These are phyloP conservation scores for Tetraodon nigroviridis DNA, from an alignment of 2,113 vertebrate species.

Conservation along the genomic window DNA sequence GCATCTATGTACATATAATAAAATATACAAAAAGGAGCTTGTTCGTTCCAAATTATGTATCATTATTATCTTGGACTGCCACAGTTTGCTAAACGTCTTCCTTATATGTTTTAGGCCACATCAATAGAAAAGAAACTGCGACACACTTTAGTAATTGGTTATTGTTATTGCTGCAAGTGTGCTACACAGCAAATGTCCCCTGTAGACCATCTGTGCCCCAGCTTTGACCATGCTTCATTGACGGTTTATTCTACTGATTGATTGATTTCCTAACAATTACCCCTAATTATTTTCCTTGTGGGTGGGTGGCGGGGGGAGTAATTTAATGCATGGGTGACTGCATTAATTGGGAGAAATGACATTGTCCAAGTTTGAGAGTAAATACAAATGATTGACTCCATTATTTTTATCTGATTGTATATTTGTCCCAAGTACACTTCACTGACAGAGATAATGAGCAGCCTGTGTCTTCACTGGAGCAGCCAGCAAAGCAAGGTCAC, in stretches of 20 bases:
- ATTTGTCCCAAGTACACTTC: constrained; percentile 72
- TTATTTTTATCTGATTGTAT: constrained; percentile 77
- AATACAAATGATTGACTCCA: constrained; percentile 79
- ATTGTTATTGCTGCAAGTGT: too few species aligned
- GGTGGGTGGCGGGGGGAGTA: constrained; percentile 63
- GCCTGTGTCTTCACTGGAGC: constrained; percentile 56
- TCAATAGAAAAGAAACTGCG: constrained; percentile 15
- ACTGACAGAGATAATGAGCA: constrained; percentile 75
- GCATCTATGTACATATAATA: too few species aligned
- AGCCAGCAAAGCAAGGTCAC: constrained; percentile 69
- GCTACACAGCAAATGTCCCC: constrained; percentile 36
- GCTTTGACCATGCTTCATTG: constrained; percentile 67
- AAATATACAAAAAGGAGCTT: too few species aligned
- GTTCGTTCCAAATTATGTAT: too few species aligned
- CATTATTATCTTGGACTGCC: too few species aligned
- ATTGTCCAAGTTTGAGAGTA: constrained; percentile 79
- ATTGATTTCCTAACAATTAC: constrained; percentile 76
- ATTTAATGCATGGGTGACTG: constrained; percentile 78
- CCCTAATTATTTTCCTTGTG: constrained; percentile 71
- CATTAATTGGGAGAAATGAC: constrained; percentile 78
- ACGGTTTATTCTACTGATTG: constrained; percentile 64
- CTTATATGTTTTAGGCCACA: background rate
- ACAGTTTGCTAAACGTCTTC: background rate
- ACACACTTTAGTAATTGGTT: constrained; percentile 1
- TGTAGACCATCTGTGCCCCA: constrained; percentile 56